Evolutionary conservation across 2,888 invertebrate genomes (phyloP).

Genomic region (Trichopria drosophilae): DNA sequence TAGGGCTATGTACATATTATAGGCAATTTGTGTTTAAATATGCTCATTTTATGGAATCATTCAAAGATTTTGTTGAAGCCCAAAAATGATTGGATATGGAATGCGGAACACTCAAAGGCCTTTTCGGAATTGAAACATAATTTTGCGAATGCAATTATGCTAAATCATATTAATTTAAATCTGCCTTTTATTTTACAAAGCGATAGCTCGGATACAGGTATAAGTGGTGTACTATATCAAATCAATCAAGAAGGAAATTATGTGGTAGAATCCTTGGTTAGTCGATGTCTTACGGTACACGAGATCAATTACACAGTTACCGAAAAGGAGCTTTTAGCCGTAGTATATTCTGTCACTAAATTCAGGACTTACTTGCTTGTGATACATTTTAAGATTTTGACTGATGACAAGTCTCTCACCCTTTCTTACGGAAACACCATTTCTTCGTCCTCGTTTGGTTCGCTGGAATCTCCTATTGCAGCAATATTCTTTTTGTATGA

Average conservation of each 20-base stretch:
- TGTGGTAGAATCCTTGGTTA: conserved; percentile 34
- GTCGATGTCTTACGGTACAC: conserved; percentile 31
- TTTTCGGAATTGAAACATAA: conserved; percentile 17
- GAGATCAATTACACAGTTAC: too few species aligned
- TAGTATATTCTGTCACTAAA: conserved; percentile 38
- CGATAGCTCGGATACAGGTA: conserved; percentile 25
- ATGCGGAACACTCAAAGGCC: conserved; percentile 3
- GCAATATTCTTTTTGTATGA: conserved; percentile 37
- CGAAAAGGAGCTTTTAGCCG: conserved; percentile 40
- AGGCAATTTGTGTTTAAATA: conserved; percentile 11
- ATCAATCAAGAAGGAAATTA: conserved; percentile 10
- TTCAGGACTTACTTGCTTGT: conserved; percentile 41
- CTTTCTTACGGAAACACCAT: conserved; percentile 39
- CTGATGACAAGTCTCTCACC: too few species aligned
- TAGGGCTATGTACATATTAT: conserved; percentile 26
- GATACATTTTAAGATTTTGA: conserved; percentile 33
- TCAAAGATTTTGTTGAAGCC: conserved; percentile 18
- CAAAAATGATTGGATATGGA: conserved; percentile 17
- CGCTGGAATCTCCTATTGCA: conserved; percentile 41
- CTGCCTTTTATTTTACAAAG: too few species aligned
- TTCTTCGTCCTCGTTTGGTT: conserved; percentile 35
- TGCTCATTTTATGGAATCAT: conserved; percentile 6
- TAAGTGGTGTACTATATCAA: conserved; percentile 36
- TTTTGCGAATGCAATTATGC: too few species aligned
- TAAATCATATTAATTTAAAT: too few species aligned